A percentile compares a stretch with the other conserved stretches of the same genome.
Evolutionary conservation across 2,113 vertebrate genomes (phyloP).

Genomic region (Tetrax tetrax): DNA sequence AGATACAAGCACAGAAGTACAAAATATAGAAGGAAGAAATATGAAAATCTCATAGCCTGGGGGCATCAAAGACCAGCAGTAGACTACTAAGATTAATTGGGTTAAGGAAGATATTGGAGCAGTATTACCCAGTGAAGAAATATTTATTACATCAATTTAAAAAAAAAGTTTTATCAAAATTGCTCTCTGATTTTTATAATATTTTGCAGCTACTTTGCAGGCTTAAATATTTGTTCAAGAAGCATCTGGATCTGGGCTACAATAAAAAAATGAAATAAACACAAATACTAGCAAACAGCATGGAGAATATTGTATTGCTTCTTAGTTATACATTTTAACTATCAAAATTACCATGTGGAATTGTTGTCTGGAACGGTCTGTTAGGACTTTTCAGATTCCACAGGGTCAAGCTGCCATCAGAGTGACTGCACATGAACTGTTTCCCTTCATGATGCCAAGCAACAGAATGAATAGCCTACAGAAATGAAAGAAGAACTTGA

Average conservation of each 20-base stretch:
- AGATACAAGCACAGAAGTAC: accelerated
- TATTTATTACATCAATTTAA: neutral
- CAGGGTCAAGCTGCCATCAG: constrained; percentile 94
- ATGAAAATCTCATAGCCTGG: neutral
- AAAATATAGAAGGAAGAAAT: neutral
- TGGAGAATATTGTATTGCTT: neutral
- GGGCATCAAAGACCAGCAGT: neutral
- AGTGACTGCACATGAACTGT: constrained; percentile 99
- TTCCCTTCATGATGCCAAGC: constrained; percentile 98
- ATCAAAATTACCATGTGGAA: constrained; percentile 91
- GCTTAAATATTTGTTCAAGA: neutral
- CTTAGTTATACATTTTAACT: constrained; percentile 7
- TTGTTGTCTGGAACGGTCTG: constrained; percentile 93
- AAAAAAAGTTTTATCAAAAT: neutral
- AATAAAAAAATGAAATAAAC: neutral
- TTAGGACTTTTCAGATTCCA: constrained; percentile 95
- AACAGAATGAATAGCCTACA: constrained; percentile 95
- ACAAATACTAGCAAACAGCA: neutral
- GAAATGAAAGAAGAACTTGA: constrained; percentile 24
- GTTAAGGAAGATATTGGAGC: neutral
- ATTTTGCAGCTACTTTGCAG: neutral
- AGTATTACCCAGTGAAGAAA: neutral
- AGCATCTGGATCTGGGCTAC: neutral
- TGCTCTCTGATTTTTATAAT: neutral
- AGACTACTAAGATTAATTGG: neutral